Evolutionary conservation across 2,888 invertebrate species (phyloP), one percentile per base, ranked within the genome.

Genomic region (Candidula unifasciata): DNA sequence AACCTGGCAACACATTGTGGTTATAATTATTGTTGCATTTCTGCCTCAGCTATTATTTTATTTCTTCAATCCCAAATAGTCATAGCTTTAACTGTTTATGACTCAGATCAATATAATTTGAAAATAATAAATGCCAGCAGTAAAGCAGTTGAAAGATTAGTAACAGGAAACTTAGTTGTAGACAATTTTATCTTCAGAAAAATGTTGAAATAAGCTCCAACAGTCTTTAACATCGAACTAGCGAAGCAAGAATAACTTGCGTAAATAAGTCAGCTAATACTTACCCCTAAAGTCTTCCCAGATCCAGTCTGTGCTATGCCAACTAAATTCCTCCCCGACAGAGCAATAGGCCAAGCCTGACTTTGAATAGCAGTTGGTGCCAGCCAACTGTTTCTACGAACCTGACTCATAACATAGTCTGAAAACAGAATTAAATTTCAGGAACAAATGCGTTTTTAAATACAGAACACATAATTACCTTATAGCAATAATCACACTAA

Each of bases 341-440:
- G 86, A 66, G 93, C 93, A 82, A 93, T 91, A 3, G 94, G 98
- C 98, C 98, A 98, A 52, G 98, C 98, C 93, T 98, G 97, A 5
- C 97, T 96, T 94, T 99, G 99, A 92, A 99, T 99, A n/a, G 98
- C 96, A 10, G 99, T 99, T 0, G 99, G 99, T 88, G 96, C 95
- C 30, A 87, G 85, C 93, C 93, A 94, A 30, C 89, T 89, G 87
- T 93, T 92, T 74, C 89, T 88, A 66, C 88, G 87, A 37, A 94
- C 87, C 68, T 89, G 89, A 27, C 89, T 85, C 86, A 91, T 89
- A 24, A 94, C 92, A 90, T 92, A 92, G 78, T 93, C 94, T 93
- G 44, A 52, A 60, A 71, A 44, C 21, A 35, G 6, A 33, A 30
- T 3, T 33, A 27, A 44, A 13, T 44, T 13, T 10, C 44, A 44